Percentiles rank a stretch among this genome's conserved stretches.
Evolutionary conservation across 2,888 invertebrate species (phyloP).

Genomic region (Megalurothrips usitatus): DNA sequence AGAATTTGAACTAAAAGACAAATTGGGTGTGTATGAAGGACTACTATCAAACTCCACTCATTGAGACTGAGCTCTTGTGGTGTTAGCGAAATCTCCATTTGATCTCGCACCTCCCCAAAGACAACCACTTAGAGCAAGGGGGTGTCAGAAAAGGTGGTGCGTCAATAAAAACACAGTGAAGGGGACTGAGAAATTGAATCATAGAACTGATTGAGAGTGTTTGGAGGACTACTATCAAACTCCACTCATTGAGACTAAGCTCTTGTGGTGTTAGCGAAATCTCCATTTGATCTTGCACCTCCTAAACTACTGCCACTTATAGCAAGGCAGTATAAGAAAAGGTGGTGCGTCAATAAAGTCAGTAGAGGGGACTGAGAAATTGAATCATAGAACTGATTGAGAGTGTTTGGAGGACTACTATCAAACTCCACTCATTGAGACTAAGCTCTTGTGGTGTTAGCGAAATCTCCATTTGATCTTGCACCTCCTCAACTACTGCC

Average conservation of each 20-base stretch:
- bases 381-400: not conserved
- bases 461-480: not conserved
- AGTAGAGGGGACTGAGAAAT: no score
- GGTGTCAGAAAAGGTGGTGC: not conserved
- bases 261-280: conserved; percentile 11
- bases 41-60: conserved; percentile 22
- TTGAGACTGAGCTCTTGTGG: not conserved
- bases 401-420: not conserved
- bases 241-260: not conserved
- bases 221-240: conserved; percentile 10
- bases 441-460: not conserved
- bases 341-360: not conserved
- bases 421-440: conserved; percentile 23
- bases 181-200: no score
- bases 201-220: not conserved
- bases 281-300: not conserved
- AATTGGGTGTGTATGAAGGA: not conserved
- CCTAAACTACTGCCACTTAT: not conserved
- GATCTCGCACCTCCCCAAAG: not conserved
- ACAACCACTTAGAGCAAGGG: not conserved
- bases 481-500: not conserved
- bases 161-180: not conserved
- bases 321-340: not conserved
- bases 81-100: not conserved
- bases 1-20: not conserved